Evolutionary conservation across 2,888 invertebrate genomes (phyloP).

Genomic region (Drosophila rellima): DNA sequence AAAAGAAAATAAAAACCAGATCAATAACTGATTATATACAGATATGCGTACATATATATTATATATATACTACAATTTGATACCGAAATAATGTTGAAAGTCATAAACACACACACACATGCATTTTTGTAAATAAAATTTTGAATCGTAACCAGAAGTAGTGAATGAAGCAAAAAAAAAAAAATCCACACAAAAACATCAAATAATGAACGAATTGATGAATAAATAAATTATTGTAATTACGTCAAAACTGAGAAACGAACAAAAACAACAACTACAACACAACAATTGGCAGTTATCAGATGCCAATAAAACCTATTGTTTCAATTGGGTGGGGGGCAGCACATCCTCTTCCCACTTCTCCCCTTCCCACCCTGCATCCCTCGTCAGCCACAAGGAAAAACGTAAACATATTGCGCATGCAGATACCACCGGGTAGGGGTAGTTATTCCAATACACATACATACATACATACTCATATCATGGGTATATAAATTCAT

Average conservation of each 20-base stretch:
- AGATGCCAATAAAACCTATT: slow-evolving; percentile 56
- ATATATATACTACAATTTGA: slow-evolving; percentile 54
- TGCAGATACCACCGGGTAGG: slow-evolving; percentile 40
- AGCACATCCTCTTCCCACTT: background rate
- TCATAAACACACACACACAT: slow-evolving; percentile 32
- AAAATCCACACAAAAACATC: slow-evolving; percentile 46
- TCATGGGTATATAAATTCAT: slow-evolving; percentile 53
- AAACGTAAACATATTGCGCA: slow-evolving; percentile 11
- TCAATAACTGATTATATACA: slow-evolving; percentile 41
- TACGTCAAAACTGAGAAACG: slow-evolving; percentile 44
- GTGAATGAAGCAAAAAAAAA: slow-evolving; percentile 49
- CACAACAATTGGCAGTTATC: slow-evolving; percentile 60
- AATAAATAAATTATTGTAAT: slow-evolving; percentile 74
- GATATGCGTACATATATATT: slow-evolving; percentile 23
- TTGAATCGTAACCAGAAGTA: slow-evolving; percentile 57
- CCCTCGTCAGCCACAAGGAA: background rate
- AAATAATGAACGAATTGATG: slow-evolving; percentile 27
- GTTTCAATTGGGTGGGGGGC: slow-evolving; percentile 40
- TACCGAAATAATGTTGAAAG: slow-evolving; percentile 62
- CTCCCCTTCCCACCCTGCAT: background rate
- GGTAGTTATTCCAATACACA: slow-evolving; percentile 44
- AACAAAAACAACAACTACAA: slow-evolving; percentile 20
- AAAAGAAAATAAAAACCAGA: slow-evolving; percentile 22
- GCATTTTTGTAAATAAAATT: slow-evolving; percentile 69
- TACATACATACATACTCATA: slow-evolving; percentile 1